Conservation (phyloP, 1,140 invertebrate species). For the Hyles euphorbiae region DNA sequence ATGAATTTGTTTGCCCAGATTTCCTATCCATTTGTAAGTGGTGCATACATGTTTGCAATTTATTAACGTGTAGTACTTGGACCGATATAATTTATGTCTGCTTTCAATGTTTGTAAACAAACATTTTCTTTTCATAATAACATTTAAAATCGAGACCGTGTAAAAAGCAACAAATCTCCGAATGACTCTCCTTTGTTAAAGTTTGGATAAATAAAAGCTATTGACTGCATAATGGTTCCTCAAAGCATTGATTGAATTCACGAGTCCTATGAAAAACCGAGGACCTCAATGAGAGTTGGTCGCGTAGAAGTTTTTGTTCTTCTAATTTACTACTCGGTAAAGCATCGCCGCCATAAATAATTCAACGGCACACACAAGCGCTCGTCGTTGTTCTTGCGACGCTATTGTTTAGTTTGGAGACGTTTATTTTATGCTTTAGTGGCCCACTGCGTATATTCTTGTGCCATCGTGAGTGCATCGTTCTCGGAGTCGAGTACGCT, state of each 20-base stretch:
- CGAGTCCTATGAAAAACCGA: constrained; percentile 17
- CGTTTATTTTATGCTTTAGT: too few species aligned
- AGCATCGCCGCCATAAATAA: constrained; percentile 59
- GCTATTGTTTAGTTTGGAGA: constrained; percentile 41
- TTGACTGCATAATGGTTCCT: background rate
- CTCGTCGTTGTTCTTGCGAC: constrained; percentile 44
- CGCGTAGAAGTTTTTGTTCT: constrained; percentile 44
- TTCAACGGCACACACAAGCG: constrained; percentile 49
- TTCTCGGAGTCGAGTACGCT: too few species aligned
- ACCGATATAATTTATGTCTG: too few species aligned
- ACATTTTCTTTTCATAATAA: background rate
- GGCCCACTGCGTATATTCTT: too few species aligned
- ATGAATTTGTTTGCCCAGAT: too few species aligned
- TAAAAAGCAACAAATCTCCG: too few species aligned
- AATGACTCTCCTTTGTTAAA: constrained; percentile 1
- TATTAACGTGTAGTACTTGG: too few species aligned
- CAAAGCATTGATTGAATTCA: constrained; percentile 2
- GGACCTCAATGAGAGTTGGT: constrained; percentile 34
- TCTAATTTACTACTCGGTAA: constrained; percentile 58
- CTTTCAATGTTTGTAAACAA: constrained; percentile 3
- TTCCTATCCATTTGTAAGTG: too few species aligned
- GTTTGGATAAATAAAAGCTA: constrained; percentile 1
- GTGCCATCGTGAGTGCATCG: too few species aligned
- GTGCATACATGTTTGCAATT: too few species aligned
- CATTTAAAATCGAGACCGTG: background rate